These are phyloP conservation scores for Cephonodes hylas DNA, from an alignment of 2,888 invertebrate genomes.

Conservation along the genomic window DNA sequence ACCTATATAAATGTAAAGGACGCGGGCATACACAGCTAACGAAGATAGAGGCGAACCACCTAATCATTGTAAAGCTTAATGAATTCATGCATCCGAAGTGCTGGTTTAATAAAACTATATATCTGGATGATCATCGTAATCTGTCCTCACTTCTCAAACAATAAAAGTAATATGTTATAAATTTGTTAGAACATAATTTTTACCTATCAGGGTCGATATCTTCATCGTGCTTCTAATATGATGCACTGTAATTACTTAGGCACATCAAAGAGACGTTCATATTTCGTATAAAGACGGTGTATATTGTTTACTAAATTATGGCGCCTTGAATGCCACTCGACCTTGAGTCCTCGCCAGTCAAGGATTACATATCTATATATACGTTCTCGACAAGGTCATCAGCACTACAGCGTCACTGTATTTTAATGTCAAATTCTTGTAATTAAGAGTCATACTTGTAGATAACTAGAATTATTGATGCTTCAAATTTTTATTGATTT, in stretches of 20 bases:
- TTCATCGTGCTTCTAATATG: too few species aligned
- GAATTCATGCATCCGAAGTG: too few species aligned
- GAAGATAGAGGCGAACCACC: neutral
- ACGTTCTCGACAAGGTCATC: slow-evolving; percentile 25
- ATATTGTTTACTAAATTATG: neutral
- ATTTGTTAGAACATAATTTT: too few species aligned
- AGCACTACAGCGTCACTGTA: neutral
- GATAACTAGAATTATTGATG: neutral
- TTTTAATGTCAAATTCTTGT: neutral
- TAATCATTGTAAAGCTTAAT: neutral
- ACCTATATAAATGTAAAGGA: slow-evolving; percentile 32
- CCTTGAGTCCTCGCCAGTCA: slow-evolving; percentile 19
- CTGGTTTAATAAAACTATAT: too few species aligned
- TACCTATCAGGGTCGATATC: too few species aligned
- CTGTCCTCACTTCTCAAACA: too few species aligned
- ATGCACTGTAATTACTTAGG: too few species aligned
- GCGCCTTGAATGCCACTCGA: neutral
- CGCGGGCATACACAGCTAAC: neutral
- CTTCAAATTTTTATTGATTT: neutral
- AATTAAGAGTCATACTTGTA: neutral
- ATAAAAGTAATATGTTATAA: too few species aligned
- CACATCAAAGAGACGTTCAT: too few species aligned
- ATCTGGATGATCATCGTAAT: too few species aligned
- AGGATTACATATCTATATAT: slow-evolving; percentile 30
- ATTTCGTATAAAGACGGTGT: too few species aligned